These are phyloP conservation scores for Hystrix cristata DNA, from an alignment of 2,113 vertebrate genomes.

Conservation along the genomic window DNA sequence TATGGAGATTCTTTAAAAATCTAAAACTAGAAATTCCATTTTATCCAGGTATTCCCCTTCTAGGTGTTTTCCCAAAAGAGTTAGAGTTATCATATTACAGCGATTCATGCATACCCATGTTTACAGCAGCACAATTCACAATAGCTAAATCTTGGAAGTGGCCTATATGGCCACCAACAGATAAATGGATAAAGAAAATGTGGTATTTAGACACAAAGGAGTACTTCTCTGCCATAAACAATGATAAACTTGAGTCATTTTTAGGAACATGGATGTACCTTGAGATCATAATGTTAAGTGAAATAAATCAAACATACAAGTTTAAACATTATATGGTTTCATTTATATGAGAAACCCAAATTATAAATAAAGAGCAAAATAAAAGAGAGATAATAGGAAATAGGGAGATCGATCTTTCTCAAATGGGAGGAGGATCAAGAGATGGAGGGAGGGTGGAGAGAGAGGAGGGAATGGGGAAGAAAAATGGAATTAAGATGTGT, in stretches of 20 bases:
- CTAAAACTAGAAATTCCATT: neutral
- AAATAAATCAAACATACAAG: neutral
- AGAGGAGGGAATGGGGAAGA: neutral
- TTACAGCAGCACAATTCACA: neutral
- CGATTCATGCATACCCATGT: neutral
- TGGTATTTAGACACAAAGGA: neutral
- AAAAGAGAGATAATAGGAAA: neutral
- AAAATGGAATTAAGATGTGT: neutral
- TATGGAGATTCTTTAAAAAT: neutral
- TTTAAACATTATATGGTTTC: neutral
- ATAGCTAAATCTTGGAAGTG: neutral
- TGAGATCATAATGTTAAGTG: neutral
- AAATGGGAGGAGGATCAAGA: too few relatives aligned
- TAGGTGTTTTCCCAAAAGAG: neutral
- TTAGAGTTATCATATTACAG: neutral
- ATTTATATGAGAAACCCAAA: neutral
- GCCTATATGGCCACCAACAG: neutral
- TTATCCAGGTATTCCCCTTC: neutral
- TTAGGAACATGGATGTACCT: neutral
- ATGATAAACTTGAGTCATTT: neutral
- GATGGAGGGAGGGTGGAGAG: too few relatives aligned
- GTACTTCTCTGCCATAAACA: neutral
- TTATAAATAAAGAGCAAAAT: neutral
- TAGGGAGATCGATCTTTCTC: neutral
- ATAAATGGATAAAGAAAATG: neutral